Evolutionary conservation across 2,797 vertebrate species (phyloP).

Genomic region (Buphagus erythrorhynchus): DNA sequence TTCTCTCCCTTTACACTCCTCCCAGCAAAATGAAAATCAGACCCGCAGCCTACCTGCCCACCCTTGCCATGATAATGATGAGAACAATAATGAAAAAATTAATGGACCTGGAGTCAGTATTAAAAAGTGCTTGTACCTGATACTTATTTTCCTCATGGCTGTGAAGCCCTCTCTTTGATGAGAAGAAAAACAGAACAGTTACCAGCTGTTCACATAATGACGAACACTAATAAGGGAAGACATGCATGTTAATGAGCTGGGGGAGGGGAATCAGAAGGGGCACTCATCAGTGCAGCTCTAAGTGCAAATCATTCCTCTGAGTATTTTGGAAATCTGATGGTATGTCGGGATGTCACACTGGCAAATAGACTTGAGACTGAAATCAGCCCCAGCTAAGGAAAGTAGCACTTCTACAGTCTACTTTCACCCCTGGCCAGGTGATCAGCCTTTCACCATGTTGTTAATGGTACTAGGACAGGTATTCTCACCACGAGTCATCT

Average conservation of each 20-base stretch:
- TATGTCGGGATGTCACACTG: not conserved
- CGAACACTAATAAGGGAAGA: constrained; percentile 35
- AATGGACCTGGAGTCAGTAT: constrained; percentile 44
- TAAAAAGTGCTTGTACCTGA: constrained; percentile 45
- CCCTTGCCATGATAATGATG: constrained; percentile 22
- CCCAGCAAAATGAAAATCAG: not conserved
- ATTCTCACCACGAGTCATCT: not conserved
- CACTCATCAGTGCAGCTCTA: constrained; percentile 11
- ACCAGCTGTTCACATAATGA: constrained; percentile 64
- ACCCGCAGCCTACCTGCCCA: not conserved
- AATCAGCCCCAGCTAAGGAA: not conserved
- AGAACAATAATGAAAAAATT: constrained; percentile 32
- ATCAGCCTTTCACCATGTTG: not conserved
- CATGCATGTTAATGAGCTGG: constrained; percentile 44
- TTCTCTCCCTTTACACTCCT: not conserved
- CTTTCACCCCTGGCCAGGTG: not conserved
- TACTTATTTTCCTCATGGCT: constrained; percentile 31
- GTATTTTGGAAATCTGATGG: not conserved
- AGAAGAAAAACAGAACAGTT: constrained; percentile 53
- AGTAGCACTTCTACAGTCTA: not conserved
- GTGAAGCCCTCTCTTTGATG: constrained; percentile 6
- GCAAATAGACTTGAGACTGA: not conserved
- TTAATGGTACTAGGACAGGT: not conserved
- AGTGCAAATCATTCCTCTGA: not conserved
- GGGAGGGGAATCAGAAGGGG: not conserved